A percentile compares a stretch with the other conserved stretches of the same genome.
Evolutionary conservation across 2,113 vertebrate species (phyloP).

Genomic region (Eudyptes chrysolophus): DNA sequence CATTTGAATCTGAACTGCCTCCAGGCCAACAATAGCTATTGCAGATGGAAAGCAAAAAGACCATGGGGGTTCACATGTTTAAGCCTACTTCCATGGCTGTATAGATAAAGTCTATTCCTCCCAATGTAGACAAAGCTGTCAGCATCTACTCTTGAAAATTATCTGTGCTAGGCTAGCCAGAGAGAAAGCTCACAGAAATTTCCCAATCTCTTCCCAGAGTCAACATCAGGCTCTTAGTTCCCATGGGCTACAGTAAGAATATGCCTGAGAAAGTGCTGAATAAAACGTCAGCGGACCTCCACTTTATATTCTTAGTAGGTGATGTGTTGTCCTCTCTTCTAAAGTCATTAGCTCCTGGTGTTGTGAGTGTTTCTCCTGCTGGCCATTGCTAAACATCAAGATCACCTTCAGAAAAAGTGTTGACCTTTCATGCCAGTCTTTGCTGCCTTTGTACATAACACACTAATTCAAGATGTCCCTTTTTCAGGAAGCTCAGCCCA

Average conservation of each 20-base stretch:
- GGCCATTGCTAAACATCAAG: not conserved
- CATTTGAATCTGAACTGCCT: not conserved
- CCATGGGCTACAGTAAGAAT: not conserved
- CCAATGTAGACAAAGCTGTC: not conserved
- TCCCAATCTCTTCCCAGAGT: not conserved
- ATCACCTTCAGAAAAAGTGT: not conserved
- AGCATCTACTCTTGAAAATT: not conserved
- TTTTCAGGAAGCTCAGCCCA: not conserved
- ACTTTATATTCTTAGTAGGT: not conserved
- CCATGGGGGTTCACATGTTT: not conserved
- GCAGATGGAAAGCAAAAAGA: not conserved
- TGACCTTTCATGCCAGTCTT: not conserved
- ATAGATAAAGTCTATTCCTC: not conserved
- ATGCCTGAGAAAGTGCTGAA: not conserved
- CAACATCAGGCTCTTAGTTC: not conserved
- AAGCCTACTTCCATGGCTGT: not conserved
- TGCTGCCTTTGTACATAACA: not conserved
- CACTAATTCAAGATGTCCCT: not conserved
- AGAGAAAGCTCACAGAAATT: not conserved
- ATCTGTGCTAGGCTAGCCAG: not conserved
- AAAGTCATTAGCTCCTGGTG: not conserved
- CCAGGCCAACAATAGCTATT: not conserved
- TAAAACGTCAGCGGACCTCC: not conserved
- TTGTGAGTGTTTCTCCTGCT: not conserved
- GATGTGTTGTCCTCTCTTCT: not conserved